Base-by-base conservation (phyloP, 35 echinoderm and acorn worm genomes). In the Apostichopus japonicus region DNA sequence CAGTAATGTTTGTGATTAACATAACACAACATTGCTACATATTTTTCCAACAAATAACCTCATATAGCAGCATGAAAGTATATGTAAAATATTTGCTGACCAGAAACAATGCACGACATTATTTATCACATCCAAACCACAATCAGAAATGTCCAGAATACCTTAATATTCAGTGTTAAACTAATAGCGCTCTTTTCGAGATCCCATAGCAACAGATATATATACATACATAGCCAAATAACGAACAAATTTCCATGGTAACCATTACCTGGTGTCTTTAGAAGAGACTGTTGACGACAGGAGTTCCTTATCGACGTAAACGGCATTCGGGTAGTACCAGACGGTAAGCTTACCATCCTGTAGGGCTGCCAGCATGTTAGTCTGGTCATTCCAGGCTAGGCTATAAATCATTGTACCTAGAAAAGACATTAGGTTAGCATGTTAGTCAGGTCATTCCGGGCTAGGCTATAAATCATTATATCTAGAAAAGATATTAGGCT, bases 281-380 rank as follows among this genome's bases (percentile, higher is more conserved):
- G 92, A 90, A 23, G 88, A 92, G 73, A 96, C 71, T 9, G 88
- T 92, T 10, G 94, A 62, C 7, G 93, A 80, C 7, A 99, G 89
- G 4, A 96, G 72, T 71, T 96, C 95, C 80, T 95, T 96, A 53
- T 96, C 97, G 0, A 99, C 95, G 55, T 94, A 99, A 5, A 96
- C 97, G 86, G 93, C 97, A 86, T 95, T 99, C 53, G 97, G 97
- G 59, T 99, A 99, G 90, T 93, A 99, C 93, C 95, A 95, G 10
- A 99, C 92, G 8, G 93, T 95, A 22, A 99, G 89, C 55, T 96
- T 96, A 75, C 95, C 90, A 80, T 99, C 97, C 80, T 94, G 92
- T 51, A 99, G 87, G 6, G 97, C 97, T n/a, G 95, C 97, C 53
- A 99, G 90, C 79, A 99, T 96, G 77, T 99, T 99, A 27, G 95